phyloP scores from a whole-genome alignment of 2,113 vertebrate species.

The Gymnarchus niloticus region DNA sequence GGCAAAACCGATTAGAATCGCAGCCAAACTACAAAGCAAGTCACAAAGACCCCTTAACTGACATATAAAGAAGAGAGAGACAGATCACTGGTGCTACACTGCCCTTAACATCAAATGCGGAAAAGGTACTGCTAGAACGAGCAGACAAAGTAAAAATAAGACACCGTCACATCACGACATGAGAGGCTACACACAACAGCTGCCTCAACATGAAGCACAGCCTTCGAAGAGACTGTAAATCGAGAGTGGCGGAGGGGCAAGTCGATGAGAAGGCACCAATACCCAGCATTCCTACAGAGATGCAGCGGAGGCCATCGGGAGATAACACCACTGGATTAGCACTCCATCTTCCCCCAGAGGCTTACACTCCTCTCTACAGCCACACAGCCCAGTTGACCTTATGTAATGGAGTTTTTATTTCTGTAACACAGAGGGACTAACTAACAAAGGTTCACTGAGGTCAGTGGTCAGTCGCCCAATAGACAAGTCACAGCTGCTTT shows the following conservation, averaged over 20 bases:
- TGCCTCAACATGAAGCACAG: conserved; percentile 10
- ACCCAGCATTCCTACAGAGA: conserved; percentile 33
- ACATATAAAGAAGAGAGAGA: background rate
- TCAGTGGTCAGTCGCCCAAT: conserved; percentile 38
- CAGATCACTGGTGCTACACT: background rate
- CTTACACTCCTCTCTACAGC: conserved; percentile 35
- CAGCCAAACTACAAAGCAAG: background rate
- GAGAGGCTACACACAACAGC: background rate
- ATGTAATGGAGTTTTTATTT: conserved; percentile 71
- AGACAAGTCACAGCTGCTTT: background rate
- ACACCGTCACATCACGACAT: background rate
- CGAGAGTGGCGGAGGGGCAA: conserved; percentile 27
- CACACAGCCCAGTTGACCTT: conserved; percentile 62
- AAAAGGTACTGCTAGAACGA: background rate
- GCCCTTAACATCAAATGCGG: background rate
- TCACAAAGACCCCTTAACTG: background rate
- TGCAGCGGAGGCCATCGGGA: conserved; percentile 26
- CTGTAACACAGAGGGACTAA: conserved; percentile 60
- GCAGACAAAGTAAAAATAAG: background rate
- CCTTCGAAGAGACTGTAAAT: background rate
- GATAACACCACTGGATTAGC: conserved; percentile 47
- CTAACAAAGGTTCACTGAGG: conserved; percentile 70
- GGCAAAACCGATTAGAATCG: background rate
- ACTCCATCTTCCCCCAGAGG: background rate
- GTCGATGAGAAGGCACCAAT: conserved; percentile 33